phyloP scores from a whole-genome alignment of 2,797 vertebrate species.

The Squalus acanthias region DNA sequence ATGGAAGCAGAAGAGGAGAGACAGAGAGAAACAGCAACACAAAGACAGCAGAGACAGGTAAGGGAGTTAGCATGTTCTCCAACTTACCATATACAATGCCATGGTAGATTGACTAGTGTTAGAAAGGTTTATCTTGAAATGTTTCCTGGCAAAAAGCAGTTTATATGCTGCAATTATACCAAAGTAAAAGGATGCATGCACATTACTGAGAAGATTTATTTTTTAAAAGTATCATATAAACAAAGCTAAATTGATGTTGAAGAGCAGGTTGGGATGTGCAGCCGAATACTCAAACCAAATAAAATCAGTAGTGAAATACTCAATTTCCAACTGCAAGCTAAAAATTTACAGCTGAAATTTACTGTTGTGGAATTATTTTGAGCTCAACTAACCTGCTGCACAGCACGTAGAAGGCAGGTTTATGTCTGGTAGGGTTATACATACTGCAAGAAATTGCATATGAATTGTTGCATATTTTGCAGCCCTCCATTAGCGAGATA shows the following conservation, averaged over 20 bases:
- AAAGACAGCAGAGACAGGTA: neutral
- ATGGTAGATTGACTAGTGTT: neutral
- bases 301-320: neutral
- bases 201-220: neutral
- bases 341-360: conserved; percentile 7
- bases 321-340: conserved; percentile 22
- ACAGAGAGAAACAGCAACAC: neutral
- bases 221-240: neutral
- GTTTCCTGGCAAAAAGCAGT: neutral
- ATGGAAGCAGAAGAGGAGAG: neutral
- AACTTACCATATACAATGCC: neutral
- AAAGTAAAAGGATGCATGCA: neutral
- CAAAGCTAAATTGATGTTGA: neutral
- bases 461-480: neutral
- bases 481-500: neutral
- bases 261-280: neutral
- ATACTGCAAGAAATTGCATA: neutral
- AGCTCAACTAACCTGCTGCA: neutral
- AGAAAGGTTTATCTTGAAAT: neutral
- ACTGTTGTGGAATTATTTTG: neutral
- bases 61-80: neutral
- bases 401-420: neutral
- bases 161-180: neutral
- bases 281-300: neutral
- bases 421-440: neutral